These are phyloP conservation scores for Scatophagus argus DNA, from an alignment of 2,113 vertebrate genomes.

Conservation along the genomic window DNA sequence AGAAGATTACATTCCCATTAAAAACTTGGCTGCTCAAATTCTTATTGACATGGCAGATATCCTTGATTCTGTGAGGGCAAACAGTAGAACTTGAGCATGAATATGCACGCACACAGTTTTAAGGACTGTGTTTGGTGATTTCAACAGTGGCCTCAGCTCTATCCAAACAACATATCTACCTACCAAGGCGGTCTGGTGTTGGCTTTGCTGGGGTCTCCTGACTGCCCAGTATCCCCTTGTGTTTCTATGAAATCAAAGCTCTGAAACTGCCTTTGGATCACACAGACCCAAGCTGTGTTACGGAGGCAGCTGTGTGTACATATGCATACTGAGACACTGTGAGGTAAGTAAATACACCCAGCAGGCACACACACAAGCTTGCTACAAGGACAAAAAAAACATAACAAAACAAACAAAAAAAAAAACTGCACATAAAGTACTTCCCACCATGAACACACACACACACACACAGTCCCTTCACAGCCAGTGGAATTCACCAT, in stretches of 20 bases:
- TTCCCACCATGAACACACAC: constrained; percentile 40
- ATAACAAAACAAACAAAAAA: too few species aligned
- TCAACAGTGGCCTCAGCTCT: constrained; percentile 5
- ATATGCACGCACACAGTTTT: constrained; percentile 18
- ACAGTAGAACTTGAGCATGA: constrained; percentile 35
- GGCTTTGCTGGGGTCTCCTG: constrained; percentile 52
- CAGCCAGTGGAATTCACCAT: constrained; percentile 42
- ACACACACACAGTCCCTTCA: constrained; percentile 26
- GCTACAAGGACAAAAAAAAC: constrained; percentile 48
- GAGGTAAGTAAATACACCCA: constrained; percentile 70
- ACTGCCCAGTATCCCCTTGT: constrained; percentile 35
- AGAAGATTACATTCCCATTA: constrained; percentile 78
- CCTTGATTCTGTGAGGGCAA: constrained; percentile 60
- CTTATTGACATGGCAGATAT: constrained; percentile 71
- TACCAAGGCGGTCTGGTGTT: constrained; percentile 28
- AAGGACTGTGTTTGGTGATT: constrained; percentile 27
- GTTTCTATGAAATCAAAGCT: constrained; percentile 61
- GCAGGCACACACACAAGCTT: constrained; percentile 50
- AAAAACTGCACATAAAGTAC: constrained; percentile 47
- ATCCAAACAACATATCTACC: constrained; percentile 48
- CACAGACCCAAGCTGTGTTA: constrained; percentile 42
- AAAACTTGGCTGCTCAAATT: constrained; percentile 76
- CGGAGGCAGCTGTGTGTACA: constrained; percentile 71
- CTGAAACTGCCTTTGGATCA: constrained; percentile 51
- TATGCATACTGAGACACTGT: constrained; percentile 65